Conservation (phyloP, 2,113 vertebrate species). For the Anthoscopus minutus region DNA sequence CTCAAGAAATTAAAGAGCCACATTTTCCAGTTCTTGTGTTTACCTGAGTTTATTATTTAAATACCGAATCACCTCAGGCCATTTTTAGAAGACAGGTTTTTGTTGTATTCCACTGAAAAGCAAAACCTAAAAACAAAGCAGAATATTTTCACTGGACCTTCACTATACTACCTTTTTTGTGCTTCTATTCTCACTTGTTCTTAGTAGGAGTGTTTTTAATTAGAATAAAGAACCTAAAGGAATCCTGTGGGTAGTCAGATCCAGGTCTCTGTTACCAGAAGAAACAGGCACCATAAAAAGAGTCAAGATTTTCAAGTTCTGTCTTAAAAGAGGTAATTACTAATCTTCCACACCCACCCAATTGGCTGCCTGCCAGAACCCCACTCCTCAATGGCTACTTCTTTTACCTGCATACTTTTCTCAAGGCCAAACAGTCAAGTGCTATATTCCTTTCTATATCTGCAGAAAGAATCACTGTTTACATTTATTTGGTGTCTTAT, state of each 20-base stretch:
- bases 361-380: neutral
- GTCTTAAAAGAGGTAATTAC: neutral
- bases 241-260: neutral
- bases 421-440: neutral
- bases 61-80: neutral
- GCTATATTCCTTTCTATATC: neutral
- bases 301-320: neutral
- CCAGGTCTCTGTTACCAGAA: neutral
- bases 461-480: neutral
- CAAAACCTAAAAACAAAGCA: neutral
- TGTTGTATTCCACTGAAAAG: neutral
- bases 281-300: neutral
- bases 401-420: neutral
- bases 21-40: neutral
- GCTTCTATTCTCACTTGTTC: neutral
- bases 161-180: neutral
- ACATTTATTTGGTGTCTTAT: neutral
- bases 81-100: neutral
- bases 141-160: neutral
- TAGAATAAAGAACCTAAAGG: neutral
- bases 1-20: neutral
- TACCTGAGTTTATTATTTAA: neutral
- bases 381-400: neutral
- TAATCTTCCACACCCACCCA: neutral
- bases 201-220: neutral